Evolutionary conservation across 2,888 invertebrate species (phyloP), one percentile per base, ranked within the genome.

Genomic region (Andrena chrysosceles): DNA sequence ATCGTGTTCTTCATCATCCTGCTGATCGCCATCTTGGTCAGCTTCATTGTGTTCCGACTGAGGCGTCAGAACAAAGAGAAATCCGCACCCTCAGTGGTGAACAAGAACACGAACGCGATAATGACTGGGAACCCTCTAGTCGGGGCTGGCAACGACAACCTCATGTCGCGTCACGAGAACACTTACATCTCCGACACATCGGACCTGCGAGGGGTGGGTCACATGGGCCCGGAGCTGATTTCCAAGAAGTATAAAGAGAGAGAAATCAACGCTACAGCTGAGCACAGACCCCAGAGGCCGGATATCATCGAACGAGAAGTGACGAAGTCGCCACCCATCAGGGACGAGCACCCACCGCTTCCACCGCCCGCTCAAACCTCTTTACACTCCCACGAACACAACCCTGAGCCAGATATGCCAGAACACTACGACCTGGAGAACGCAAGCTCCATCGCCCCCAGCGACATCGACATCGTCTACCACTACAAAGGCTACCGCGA

Each of bases 351-450:
- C 92, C 97, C 97, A 49, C 97, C 97, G 0, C 95, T 97, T n/a
- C 97, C 97, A 29, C 97, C 96, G 23, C 96, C 96, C 0, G 96
- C 96, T 20, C 97, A 96, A 90, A 96, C 96, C 84, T 96, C 96
- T 0, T 96, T 97, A 89, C 97, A 96, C 89, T 95, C 95, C 0
- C 96, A 96, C 70, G 97, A 97, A 80, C 97, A 97, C 89, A 96
- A 96, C 33, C 95, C 95, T 60, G 96, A 96, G 29, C 96, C 97
- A 70, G 97, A 98, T 91, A 95, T 98, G 89, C 98, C 98, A 0
- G 98, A 99, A 93, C 98, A 98, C 93, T 99, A 99, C 92, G 99
- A 99, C 93, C 95, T 99, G 83, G 99, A 99, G 94, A 99, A 99
- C 94, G 99, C 99, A 1, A 99, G 98, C 93, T 99, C 98, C 0